These are phyloP conservation scores for Exephanes ischioxanthus DNA, from an alignment of 2,888 invertebrate species.

Conservation along the genomic window DNA sequence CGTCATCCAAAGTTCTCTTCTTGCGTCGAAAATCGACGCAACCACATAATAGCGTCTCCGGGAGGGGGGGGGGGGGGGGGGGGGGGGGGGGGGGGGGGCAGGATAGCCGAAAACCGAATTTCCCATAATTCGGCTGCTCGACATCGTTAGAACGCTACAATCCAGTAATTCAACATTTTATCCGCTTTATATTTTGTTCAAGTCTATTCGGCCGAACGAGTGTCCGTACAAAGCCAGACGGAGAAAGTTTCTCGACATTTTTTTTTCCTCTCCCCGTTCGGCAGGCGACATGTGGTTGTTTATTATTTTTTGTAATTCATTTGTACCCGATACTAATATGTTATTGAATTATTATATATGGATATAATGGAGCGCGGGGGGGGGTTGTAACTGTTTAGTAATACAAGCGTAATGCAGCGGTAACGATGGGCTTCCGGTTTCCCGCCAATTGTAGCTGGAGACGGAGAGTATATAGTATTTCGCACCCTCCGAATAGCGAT, in stretches of 20 bases:
- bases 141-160: background rate
- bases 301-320: background rate
- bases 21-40: too few relatives aligned
- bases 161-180: too few relatives aligned
- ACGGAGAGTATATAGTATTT: background rate
- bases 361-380: background rate
- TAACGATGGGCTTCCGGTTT: background rate
- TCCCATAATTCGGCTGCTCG: background rate
- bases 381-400: background rate
- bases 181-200: too few relatives aligned
- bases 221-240: background rate
- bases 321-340: background rate
- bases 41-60: too few relatives aligned
- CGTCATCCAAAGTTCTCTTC: too few relatives aligned
- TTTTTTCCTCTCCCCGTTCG: background rate
- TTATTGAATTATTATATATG: background rate
- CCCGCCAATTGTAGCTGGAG: background rate
- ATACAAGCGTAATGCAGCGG: background rate
- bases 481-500: background rate
- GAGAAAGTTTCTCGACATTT: constrained; percentile 25
- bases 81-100: too few relatives aligned
- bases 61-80: too few relatives aligned
- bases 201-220: too few relatives aligned
- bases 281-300: too few relatives aligned
- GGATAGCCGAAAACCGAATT: constrained; percentile 20